Evolutionary conservation across 2,797 vertebrate species (phyloP).

Genomic region (Tapirus indicus): DNA sequence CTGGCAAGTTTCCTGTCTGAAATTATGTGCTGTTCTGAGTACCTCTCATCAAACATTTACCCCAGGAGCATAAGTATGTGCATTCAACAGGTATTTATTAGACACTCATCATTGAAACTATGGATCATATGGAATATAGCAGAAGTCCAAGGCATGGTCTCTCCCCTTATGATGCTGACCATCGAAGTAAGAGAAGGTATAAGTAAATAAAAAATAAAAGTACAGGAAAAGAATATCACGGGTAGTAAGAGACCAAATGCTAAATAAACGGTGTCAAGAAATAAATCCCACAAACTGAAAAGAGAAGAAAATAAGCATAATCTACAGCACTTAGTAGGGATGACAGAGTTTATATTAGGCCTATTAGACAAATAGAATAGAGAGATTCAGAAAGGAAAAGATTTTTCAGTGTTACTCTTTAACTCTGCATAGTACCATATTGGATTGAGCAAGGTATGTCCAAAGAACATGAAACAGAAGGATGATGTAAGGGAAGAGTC

Average conservation of each 20-base stretch:
- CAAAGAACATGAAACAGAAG: not conserved
- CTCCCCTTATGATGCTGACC: not conserved
- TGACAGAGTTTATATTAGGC: not conserved
- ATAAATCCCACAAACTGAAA: not conserved
- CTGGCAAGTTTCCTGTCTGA: constrained; percentile 60
- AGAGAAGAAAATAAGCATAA: not conserved
- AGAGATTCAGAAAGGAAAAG: not conserved
- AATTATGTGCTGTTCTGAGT: constrained; percentile 41
- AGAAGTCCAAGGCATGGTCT: not conserved
- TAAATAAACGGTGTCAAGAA: not conserved
- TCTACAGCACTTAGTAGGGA: not conserved
- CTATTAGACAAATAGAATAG: not conserved
- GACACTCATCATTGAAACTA: not conserved
- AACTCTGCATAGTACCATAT: not conserved
- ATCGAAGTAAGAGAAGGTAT: not conserved
- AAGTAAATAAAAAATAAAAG: not conserved
- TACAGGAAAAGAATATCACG: not conserved
- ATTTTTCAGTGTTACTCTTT: not conserved
- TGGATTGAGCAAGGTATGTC: not conserved
- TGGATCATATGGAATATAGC: not conserved
- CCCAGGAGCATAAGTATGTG: not conserved
- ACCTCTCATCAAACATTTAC: constrained; percentile 34
- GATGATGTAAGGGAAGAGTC: not conserved
- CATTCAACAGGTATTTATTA: constrained; percentile 41
- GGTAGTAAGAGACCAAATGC: not conserved